Evolutionary conservation across 2,113 vertebrate species (phyloP), one percentile per base, ranked within the genome.

Genomic region (Ariopsis seemanni): DNA sequence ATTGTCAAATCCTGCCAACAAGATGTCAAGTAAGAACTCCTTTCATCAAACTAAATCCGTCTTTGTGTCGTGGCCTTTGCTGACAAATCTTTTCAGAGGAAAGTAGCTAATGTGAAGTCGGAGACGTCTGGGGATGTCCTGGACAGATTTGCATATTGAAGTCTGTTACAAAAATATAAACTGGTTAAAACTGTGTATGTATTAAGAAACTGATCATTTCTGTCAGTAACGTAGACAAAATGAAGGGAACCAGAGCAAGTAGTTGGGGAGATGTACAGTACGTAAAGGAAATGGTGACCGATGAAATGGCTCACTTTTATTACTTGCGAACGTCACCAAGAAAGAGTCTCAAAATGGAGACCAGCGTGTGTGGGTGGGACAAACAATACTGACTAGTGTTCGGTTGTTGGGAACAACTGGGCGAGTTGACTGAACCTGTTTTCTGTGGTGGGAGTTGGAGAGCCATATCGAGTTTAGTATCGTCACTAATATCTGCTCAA

Each of bases 1-100:
- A 27, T 83, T 55, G 62, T 84, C 88, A 87, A 58, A 60, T 65
- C 88, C 88, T 27, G 42, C 86, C 65, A 87, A 17, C 86, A 92
- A 86, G 57, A 95, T 95, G 94, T 95, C 94, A 89, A 95, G 94
- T 95, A 92, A 94, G 94, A 90, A 82, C 78, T 89, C 72, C 52
- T 86, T 80, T 84, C 52, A 82, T 22, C 50, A 17, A 57, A 57
- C 27, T 87, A 58, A 60, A 63, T 69, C 42, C 14, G 22, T 52
- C 0, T 72, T 30, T 57, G 3, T 77, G 48, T 77, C 22, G 3
- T 25, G 42, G 48, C 9, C 72, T 52, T 8, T 22, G 12, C 34
- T 15, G 11, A 4, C n/a, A 30, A 34, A 34, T 27, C 52, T 79
- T 17, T 79, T 27, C 52, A 80, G 86, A 25, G 55, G 8, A 12